Base-by-base conservation (phyloP, 2,113 vertebrate species). In the Paracanthobrama guichenoti region DNA sequence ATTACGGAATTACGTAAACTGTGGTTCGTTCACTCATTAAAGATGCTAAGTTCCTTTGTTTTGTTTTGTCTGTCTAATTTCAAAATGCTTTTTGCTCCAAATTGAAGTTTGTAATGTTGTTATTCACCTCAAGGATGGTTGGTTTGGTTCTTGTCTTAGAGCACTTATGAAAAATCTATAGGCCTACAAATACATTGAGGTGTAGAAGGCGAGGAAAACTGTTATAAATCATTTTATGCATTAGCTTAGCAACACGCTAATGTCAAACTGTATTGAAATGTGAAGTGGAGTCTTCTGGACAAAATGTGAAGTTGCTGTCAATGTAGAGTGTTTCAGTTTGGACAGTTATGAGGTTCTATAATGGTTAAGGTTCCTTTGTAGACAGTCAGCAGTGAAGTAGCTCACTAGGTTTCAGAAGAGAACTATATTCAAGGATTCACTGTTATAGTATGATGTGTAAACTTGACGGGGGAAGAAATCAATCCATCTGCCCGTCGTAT, bases 401-500 rank as follows among this genome's bases (percentile, higher is more conserved):
- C 66, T 69, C 31, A 12, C 18, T 42, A 12, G 20, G 20, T 69
- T 69, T 69, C n/a, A 35, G 20, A 69, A n/a, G 18, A 69, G 26
- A 66, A 66, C 62, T 31, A 74, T 26, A 26, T 59, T 78, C 8
- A 78, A 78, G 53, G 75, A 78, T 78, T 60, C 55, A 59, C 53
- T 39, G 50, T 59, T 81, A 53, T 80, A 74, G 24, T 42, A 59
- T 60, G 75, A 59, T 78, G 75, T 64, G 72, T n/a, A 57, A 67
- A 53, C 35, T 84, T 50, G 60, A 72, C 44, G 8, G 26, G 66
- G 80, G 78, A 80, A 57, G 64, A 83, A 74, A 83, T 81, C 77
- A 59, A 59, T 84, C 86, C 88, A 89, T 87, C 88, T 87, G 88
- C 85, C 81, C 42, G 6, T 71, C 53, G 18, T 53, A 86, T 74